A percentile compares a stretch with the other conserved stretches of the same genome.
Conservation (phyloP, 2,113 vertebrate species). For the Myotis lucifugus region DNA sequence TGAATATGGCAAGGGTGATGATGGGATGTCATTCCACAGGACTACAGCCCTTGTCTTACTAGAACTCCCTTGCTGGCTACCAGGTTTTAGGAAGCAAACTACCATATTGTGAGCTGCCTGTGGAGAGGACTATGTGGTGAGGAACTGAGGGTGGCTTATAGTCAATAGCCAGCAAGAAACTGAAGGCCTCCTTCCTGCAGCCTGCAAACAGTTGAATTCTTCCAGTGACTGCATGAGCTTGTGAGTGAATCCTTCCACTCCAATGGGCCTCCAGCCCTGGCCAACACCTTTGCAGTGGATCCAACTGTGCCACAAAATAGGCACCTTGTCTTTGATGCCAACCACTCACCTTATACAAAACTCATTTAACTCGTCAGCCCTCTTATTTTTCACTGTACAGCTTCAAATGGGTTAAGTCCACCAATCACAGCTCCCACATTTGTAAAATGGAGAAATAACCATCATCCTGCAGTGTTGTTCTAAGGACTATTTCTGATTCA, state of each 20-base stretch:
- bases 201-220: not conserved
- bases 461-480: not conserved
- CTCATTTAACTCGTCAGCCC: not conserved
- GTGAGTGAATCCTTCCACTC: not conserved
- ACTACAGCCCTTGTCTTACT: not conserved
- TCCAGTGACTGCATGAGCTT: not conserved
- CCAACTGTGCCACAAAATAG: not conserved
- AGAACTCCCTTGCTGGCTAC: not conserved
- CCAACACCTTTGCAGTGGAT: not conserved
- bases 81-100: not conserved
- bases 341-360: not conserved
- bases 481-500: not conserved
- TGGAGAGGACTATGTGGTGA: not conserved
- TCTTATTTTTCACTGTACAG: not conserved
- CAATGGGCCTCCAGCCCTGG: not conserved
- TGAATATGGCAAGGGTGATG: not conserved
- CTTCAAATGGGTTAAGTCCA: not conserved
- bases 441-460: conserved; percentile 1
- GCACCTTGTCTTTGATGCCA: not conserved
- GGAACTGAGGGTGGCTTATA: not conserved
- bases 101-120: not conserved
- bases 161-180: not conserved
- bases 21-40: not conserved
- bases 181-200: not conserved
- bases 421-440: not conserved